Evolutionary conservation across 2,113 vertebrate genomes (phyloP).

Genomic region (Onychorhynchus coronatus): DNA sequence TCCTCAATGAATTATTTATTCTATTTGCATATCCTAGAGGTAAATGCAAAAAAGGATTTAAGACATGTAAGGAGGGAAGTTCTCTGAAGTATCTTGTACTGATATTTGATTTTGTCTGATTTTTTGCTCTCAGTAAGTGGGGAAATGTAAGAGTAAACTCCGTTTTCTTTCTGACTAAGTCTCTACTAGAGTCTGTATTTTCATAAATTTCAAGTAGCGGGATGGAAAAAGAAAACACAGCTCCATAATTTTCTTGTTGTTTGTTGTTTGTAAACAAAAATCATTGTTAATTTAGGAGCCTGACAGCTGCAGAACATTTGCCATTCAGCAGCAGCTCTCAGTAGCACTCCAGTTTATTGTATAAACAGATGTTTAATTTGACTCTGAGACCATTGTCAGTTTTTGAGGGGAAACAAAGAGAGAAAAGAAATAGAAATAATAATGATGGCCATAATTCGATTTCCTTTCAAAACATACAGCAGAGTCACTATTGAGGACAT

Average conservation of each 20-base stretch:
- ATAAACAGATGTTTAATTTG: constrained; percentile 81
- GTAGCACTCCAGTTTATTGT: constrained; percentile 68
- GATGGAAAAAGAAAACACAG: neutral
- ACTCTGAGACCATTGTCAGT: constrained; percentile 65
- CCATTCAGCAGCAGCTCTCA: constrained; percentile 73
- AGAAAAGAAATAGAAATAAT: constrained; percentile 69
- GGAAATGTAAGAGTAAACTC: neutral
- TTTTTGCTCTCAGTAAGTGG: neutral
- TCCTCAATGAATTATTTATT: neutral
- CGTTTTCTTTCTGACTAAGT: neutral
- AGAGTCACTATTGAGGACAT: constrained; percentile 45
- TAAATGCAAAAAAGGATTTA: neutral
- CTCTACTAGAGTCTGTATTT: neutral
- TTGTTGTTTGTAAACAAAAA: constrained; percentile 69
- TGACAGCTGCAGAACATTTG: constrained; percentile 72
- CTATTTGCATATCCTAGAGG: neutral
- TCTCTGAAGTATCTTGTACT: neutral
- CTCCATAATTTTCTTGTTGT: constrained; percentile 54
- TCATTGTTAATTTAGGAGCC: constrained; percentile 72
- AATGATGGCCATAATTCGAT: constrained; percentile 63
- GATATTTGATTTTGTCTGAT: neutral
- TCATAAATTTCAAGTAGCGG: constrained; percentile 17
- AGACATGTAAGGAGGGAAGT: neutral
- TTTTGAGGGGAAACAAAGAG: constrained; percentile 59
- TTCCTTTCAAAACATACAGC: constrained; percentile 65